Evolutionary conservation across 2,797 vertebrate species (phyloP), one percentile per base, ranked within the genome.

Genomic region (Simalia tracyae): DNA sequence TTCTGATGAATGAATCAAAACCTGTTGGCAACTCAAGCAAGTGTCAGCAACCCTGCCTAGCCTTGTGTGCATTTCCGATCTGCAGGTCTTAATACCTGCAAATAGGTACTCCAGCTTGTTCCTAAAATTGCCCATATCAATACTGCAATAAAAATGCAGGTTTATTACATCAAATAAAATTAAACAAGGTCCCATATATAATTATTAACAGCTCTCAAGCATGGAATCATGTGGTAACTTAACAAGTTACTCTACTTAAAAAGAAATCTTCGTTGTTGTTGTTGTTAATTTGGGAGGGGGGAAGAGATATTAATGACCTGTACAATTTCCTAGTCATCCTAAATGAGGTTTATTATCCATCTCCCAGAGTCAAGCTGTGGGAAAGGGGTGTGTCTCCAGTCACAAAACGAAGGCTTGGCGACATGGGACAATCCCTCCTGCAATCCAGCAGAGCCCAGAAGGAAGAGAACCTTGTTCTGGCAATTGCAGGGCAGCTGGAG

Each of bases 211-310:
- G 10, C 87, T 87, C 22, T 89, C 61, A 68, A 92, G 22, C 61
- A 91, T 84, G 36, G 46, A 11, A 54, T 81, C 2, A 60, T 36
- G 9, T 2, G 61, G 28, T 1, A 66, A 54, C 50, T 54, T 54
- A 7, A 54, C 50, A 54, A 54, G 50, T 54, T 2, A 28, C 28
- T 54, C 81, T 54, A 31, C 50, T 76, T 89, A 85, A 86, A 86
- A 86, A 89, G 85, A 72, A 89, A 66, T 31, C 50, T 63, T 91
- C 63, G 63, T 84, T 84, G 91, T 88, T 36, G 36, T 91, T 88
- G 28, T 22, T 54, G 9, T 54, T 42, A 42, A 54, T 54, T 54
- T 54, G 50, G 50, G 50, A 5, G 8, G 50, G 6, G 50, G 28
- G 42, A 50, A 28, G 46, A n/a, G 26, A 60, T 46, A 64, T 60